Evolutionary conservation across 2,797 vertebrate genomes (phyloP).

Genomic region (Centroberyx gerrardi): DNA sequence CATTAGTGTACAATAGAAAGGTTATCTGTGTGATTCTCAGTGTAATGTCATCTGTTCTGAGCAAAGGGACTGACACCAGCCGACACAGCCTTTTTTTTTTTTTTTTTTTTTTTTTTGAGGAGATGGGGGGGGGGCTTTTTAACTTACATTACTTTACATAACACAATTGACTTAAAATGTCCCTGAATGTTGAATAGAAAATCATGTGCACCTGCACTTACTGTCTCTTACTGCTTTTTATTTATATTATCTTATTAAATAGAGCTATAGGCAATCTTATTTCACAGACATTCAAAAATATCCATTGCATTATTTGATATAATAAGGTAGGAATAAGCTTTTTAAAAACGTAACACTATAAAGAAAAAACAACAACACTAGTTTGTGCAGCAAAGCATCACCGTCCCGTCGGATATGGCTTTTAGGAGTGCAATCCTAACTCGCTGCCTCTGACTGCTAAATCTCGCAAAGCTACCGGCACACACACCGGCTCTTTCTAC

Average conservation of each 20-base stretch:
- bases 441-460: conserved; percentile 58
- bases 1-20: not conserved
- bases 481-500: conserved; percentile 90
- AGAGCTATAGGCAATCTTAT: conserved; percentile 92
- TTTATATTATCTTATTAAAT: conserved; percentile 75
- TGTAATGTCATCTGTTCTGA: not conserved
- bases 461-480: conserved; percentile 89
- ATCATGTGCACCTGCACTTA: conserved; percentile 87
- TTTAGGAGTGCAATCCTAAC: conserved; percentile 77
- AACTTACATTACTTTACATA: conserved; percentile 6
- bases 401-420: conserved; percentile 87
- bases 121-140: conserved; percentile 23
- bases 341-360: conserved; percentile 86
- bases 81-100: not conserved
- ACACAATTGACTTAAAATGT: conserved; percentile 59
- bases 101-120: conserved; percentile 34
- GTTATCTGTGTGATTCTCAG: conserved; percentile 10
- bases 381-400: conserved; percentile 88
- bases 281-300: conserved; percentile 90
- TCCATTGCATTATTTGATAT: conserved; percentile 87
- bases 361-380: conserved; percentile 87
- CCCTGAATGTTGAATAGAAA: conserved; percentile 85
- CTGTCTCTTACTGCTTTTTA: conserved; percentile 31
- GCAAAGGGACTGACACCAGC: conserved; percentile 21
- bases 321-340: conserved; percentile 93